Conservation (phyloP, 2,888 invertebrate genomes). For the Sinohyriopsis cumingii region DNA sequence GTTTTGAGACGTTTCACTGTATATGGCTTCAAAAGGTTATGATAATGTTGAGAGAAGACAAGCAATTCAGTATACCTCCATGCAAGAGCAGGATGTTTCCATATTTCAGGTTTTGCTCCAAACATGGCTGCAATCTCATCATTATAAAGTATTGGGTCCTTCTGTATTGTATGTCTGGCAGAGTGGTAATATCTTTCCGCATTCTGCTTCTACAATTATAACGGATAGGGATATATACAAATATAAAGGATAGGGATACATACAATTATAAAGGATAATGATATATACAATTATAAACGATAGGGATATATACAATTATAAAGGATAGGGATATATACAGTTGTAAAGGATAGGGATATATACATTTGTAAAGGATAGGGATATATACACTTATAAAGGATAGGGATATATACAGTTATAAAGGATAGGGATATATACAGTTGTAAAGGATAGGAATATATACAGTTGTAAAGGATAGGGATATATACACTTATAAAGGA, state of each 20-base stretch:
- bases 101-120: slow-evolving; percentile 65
- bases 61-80: slow-evolving; percentile 58
- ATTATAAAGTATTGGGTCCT: slow-evolving; percentile 65
- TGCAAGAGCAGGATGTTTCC: slow-evolving; percentile 56
- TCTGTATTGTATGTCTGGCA: slow-evolving; percentile 65
- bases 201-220: slow-evolving; percentile 35
- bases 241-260: too few species aligned
- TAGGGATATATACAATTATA: slow-evolving; percentile 19
- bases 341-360: too few species aligned
- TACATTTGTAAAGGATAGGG: slow-evolving; percentile 17
- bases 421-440: too few species aligned
- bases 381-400: slow-evolving; percentile 20
- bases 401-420: slow-evolving; percentile 19
- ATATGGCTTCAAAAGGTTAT: too few species aligned
- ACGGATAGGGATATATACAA: slow-evolving; percentile 4
- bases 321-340: too few species aligned
- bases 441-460: too few species aligned
- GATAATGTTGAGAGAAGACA: not conserved
- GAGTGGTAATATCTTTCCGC: slow-evolving; percentile 56
- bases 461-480: slow-evolving; percentile 17
- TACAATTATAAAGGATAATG: slow-evolving; percentile 17
- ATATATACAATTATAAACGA: slow-evolving; percentile 19
- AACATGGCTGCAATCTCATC: slow-evolving; percentile 63
- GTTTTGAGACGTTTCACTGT: too few species aligned
- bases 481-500: slow-evolving; percentile 20